Percentiles rank a stretch among this genome's conserved stretches.
phyloP scores from a whole-genome alignment of 2,113 vertebrate species.

The Halcyon senegalensis region DNA sequence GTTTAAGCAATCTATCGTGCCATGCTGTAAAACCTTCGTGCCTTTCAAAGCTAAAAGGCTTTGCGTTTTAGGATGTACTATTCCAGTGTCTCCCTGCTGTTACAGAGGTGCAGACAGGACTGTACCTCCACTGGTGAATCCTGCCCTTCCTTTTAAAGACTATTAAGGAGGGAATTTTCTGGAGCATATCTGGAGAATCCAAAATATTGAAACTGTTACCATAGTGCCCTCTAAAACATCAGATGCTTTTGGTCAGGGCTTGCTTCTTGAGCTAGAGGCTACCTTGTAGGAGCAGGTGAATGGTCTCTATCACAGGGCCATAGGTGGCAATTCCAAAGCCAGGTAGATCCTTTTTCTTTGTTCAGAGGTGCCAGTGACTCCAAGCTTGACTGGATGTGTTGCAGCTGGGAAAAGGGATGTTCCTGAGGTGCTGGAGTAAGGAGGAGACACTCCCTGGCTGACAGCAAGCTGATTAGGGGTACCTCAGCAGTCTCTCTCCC shows the following conservation, averaged over 20 bases:
- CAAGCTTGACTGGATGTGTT: neutral
- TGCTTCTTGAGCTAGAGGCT: neutral
- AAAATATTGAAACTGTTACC: neutral
- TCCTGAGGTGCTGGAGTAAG: neutral
- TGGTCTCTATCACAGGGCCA: neutral
- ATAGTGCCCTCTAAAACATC: neutral
- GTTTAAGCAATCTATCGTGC: neutral
- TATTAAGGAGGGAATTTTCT: neutral
- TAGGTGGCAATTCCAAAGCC: neutral
- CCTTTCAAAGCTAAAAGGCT: neutral
- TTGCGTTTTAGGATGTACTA: neutral
- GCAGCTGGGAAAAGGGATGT: neutral
- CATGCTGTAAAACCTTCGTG: neutral
- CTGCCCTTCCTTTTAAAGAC: neutral
- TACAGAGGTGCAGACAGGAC: neutral
- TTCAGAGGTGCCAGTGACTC: neutral
- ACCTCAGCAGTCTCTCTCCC: neutral
- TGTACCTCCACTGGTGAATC: neutral
- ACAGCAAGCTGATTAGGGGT: neutral
- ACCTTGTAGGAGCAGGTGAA: neutral
- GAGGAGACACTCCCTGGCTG: neutral
- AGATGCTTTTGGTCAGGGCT: neutral
- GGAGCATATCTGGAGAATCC: neutral
- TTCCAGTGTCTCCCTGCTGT: neutral
- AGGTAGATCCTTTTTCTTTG: neutral